phyloP scores from a whole-genome alignment of 2,113 vertebrate species.

The Muntiacus reevesi region DNA sequence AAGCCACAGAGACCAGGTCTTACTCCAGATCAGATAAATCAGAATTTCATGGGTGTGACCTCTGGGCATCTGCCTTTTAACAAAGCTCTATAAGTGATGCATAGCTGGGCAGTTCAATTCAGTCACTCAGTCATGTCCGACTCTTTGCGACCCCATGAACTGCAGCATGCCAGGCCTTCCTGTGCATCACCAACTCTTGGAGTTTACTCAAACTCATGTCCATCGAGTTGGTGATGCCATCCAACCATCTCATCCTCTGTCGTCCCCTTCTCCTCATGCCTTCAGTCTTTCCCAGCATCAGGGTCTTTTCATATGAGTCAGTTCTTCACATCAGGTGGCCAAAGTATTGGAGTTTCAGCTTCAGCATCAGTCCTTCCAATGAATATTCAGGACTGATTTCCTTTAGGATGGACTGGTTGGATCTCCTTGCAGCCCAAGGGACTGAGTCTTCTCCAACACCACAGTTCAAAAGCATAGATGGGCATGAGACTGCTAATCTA shows the following conservation, averaged over 20 bases:
- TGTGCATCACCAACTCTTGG: not conserved
- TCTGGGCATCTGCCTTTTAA: not conserved
- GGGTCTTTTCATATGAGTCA: not conserved
- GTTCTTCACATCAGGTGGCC: not conserved
- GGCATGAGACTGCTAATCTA: not conserved
- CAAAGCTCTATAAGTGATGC: not conserved
- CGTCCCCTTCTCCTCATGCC: not conserved
- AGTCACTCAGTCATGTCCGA: rapidly evolving
- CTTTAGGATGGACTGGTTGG: not conserved
- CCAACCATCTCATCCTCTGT: not conserved
- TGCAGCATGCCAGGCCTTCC: not conserved
- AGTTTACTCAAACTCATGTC: not conserved
- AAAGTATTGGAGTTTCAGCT: not conserved
- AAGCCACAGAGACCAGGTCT: not conserved
- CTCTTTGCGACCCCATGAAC: not conserved
- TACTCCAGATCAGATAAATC: not conserved
- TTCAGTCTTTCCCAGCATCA: not conserved
- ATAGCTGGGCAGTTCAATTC: not conserved
- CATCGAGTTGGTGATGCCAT: not conserved
- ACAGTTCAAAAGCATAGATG: not conserved
- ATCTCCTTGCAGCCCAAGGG: not conserved
- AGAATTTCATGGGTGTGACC: not conserved
- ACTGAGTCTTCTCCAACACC: not conserved
- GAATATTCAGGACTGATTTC: not conserved
- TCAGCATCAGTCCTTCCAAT: not conserved